These are phyloP conservation scores for Pterobdella sp. DNA, from an alignment of 2,888 invertebrate genomes.

Conservation along the genomic window DNA sequence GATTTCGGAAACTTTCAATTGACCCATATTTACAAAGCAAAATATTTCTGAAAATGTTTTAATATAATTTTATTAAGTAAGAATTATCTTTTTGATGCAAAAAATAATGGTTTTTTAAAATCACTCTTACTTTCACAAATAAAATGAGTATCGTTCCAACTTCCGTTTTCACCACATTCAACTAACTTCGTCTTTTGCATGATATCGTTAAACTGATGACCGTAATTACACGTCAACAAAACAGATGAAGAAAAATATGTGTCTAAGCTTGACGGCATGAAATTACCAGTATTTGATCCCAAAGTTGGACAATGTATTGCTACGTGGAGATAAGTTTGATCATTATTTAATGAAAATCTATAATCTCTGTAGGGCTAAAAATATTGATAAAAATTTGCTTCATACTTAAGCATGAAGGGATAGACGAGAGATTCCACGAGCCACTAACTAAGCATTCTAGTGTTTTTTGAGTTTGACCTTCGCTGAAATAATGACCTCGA, in stretches of 20 bases:
- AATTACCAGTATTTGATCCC: background rate
- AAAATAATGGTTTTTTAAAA: background rate
- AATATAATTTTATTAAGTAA: no score
- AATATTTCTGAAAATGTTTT: background rate
- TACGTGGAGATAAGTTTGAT: no score
- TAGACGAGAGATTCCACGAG: background rate
- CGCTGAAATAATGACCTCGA: constrained; percentile 2
- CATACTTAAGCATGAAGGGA: background rate
- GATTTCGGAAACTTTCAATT: background rate
- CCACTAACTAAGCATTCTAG: constrained; percentile 6
- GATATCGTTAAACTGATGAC: constrained; percentile 1
- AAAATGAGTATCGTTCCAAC: constrained; percentile 7
- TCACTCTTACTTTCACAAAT: background rate
- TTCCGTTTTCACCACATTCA: background rate
- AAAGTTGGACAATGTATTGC: constrained; percentile 14
- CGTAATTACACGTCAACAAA: constrained; percentile 3
- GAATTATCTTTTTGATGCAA: background rate
- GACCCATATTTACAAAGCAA: background rate
- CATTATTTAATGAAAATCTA: no score
- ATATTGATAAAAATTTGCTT: no score
- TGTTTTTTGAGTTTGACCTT: background rate
- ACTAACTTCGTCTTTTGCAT: background rate
- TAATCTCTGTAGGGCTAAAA: no score
- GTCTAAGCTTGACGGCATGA: background rate
- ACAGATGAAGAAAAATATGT: background rate